Conservation (phyloP, 64 coral and sea anemone species). For the Exaiptasia diaphana region DNA sequence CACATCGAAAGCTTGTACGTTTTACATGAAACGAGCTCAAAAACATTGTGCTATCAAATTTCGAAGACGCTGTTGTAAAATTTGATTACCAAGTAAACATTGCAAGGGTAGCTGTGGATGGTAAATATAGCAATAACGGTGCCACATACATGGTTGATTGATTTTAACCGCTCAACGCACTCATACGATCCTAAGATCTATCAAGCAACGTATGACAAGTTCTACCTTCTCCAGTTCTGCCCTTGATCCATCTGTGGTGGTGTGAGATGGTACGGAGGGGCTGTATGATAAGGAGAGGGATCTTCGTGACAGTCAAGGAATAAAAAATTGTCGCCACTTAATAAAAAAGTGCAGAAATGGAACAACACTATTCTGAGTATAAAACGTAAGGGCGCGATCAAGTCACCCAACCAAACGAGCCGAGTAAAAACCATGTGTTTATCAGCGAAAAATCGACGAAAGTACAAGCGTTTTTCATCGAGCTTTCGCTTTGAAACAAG, state of each 20-base stretch:
- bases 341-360: background rate
- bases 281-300: constrained; percentile 68
- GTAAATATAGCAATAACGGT: no score
- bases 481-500: constrained; percentile 2
- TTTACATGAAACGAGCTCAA: no score
- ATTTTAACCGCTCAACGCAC: no score
- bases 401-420: background rate
- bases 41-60: no score
- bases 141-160: no score
- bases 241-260: constrained; percentile 80
- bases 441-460: background rate
- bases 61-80: no score
- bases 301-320: constrained; percentile 89
- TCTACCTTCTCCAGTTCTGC: constrained; percentile 62
- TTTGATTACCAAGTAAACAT: no score
- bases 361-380: background rate
- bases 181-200: no score
- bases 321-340: background rate
- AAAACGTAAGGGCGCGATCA: background rate
- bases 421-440: background rate
- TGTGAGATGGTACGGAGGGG: constrained; percentile 41
- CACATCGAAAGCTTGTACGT: no score
- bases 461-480: background rate
- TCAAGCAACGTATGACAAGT: background rate
- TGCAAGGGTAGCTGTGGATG: no score